These are phyloP conservation scores for Gymnogyps californianus DNA, from an alignment of 2,113 vertebrate species.

Conservation along the genomic window DNA sequence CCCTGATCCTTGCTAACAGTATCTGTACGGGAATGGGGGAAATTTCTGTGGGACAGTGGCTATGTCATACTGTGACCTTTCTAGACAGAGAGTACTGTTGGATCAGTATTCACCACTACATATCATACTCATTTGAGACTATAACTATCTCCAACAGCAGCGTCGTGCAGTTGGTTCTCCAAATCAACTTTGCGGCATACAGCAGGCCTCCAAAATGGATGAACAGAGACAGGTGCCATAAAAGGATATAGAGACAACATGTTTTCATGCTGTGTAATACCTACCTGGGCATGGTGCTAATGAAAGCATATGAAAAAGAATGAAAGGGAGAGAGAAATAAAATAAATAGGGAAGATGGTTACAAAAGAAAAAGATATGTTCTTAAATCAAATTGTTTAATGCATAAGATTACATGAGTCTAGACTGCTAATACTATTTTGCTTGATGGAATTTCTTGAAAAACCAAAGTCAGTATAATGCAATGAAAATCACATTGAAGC, in stretches of 20 bases:
- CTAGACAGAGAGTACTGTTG: neutral
- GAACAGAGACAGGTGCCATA: slow-evolving; percentile 35
- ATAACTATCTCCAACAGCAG: neutral
- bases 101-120: neutral
- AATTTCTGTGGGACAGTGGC: neutral
- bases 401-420: neutral
- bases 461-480: neutral
- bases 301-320: slow-evolving; percentile 68
- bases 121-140: neutral
- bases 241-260: neutral
- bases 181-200: neutral
- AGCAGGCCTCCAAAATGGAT: slow-evolving; percentile 19
- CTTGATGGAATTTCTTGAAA: neutral
- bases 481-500: neutral
- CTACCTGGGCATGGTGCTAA: slow-evolving; percentile 83
- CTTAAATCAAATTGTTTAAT: slow-evolving; percentile 27
- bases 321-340: slow-evolving; percentile 64
- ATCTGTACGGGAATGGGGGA: neutral
- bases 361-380: slow-evolving; percentile 33
- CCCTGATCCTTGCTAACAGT: neutral
- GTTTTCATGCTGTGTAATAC: slow-evolving; percentile 68
- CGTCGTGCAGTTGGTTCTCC: neutral
- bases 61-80: neutral
- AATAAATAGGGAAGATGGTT: slow-evolving; percentile 64
- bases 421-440: neutral